Evolutionary conservation across 2,888 invertebrate genomes (phyloP), one percentile per base, ranked within the genome.

Genomic region (Eupithecia exiguata): DNA sequence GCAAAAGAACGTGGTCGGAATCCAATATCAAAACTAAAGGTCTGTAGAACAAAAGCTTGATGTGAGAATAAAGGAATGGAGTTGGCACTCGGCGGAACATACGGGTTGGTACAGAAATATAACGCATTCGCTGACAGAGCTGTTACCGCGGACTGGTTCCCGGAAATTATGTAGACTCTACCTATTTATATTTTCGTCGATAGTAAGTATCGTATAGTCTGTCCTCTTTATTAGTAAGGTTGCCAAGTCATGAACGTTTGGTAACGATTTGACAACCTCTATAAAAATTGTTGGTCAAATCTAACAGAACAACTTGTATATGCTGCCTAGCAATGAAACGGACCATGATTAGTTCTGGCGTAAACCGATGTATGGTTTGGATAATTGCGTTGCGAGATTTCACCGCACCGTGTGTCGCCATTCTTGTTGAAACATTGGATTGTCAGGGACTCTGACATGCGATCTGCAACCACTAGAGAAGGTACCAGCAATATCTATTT

Each of bases 11-110:
- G 85, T 85, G 86, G 82, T 83, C 78, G 76, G 86, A 86, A 88
- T 86, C 82, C 87, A 85, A 88, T 87, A 88, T 85, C 84, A 85
- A 86, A 86, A 87, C 86, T 85, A 85, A 85, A 86, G 84, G 84
- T 83, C 87, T 86, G 78, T 84, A 86, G 86, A 88, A 89, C 87
- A 89, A 89, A 89, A 88, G 87, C 84, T 84, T 88, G 88, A 87
- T 88, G 84, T 82, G 83, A 81, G 84, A 86, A 88, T 88, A 87
- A 88, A 88, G 85, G 85, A 87, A 86, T 84, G 84, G 85, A 85
- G 78, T 79, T 88, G 82, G 84, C 82, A 84, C 82, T 83, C 76
- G 61, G 38, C 35, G 36, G 4, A 36, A 66, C 76, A 69, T 46
- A 76, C 66, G 40, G 38, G 63, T 5, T 65, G 35, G n/a, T 38